These are phyloP conservation scores for Caenorhabditis parvicauda DNA, from an alignment of 2,888 invertebrate species.

Conservation along the genomic window DNA sequence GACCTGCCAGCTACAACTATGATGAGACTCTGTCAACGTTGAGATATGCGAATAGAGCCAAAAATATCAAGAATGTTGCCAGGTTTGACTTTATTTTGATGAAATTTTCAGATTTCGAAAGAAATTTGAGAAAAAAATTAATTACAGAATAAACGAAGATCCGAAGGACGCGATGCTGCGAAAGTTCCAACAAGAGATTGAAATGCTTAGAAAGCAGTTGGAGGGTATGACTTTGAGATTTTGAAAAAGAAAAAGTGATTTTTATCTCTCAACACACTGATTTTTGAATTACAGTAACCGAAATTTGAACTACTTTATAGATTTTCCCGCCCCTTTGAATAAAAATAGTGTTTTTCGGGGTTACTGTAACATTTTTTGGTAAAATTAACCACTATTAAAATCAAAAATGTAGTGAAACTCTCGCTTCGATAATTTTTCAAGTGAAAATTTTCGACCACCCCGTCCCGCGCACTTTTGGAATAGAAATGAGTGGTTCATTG, in stretches of 20 bases:
- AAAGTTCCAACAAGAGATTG: constrained; percentile 94
- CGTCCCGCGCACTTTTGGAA: too few relatives aligned
- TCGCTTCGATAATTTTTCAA: not conserved
- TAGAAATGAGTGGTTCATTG: too few relatives aligned
- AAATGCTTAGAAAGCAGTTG: constrained; percentile 81
- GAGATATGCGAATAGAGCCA: constrained; percentile 88
- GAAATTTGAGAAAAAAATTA: not conserved
- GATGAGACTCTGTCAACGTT: constrained; percentile 95
- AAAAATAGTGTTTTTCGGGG: not conserved
- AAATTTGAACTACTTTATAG: too few relatives aligned
- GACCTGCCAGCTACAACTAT: constrained; percentile 92
- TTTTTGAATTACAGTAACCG: too few relatives aligned
- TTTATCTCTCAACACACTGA: too few relatives aligned
- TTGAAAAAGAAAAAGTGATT: too few relatives aligned
- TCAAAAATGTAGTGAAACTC: too few relatives aligned
- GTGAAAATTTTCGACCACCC: too few relatives aligned
- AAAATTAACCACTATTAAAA: too few relatives aligned
- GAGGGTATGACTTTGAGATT: constrained; percentile 64
- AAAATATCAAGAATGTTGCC: constrained; percentile 73
- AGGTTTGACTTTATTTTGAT: constrained; percentile 2
- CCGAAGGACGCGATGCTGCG: constrained; percentile 92
- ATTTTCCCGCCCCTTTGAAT: too few relatives aligned
- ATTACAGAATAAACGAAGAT: constrained; percentile 83
- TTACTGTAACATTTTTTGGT: too few relatives aligned
- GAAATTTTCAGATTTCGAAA: too few relatives aligned